Evolutionary conservation across 2,113 vertebrate genomes (phyloP).

Genomic region (Ictalurus furcatus): DNA sequence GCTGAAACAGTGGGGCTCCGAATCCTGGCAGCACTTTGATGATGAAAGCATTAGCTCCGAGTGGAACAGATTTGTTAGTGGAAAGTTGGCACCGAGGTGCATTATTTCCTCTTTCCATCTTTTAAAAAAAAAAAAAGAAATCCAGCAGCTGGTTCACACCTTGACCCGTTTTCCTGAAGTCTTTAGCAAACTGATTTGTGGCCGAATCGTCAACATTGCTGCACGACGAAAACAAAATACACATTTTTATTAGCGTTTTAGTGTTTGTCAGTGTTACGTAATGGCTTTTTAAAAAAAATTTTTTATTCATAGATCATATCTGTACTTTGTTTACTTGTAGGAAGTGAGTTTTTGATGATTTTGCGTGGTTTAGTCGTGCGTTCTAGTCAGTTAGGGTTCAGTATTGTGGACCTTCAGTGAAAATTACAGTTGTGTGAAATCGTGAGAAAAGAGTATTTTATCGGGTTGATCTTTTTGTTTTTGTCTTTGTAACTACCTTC

Average conservation of each 20-base stretch:
- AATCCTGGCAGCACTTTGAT: not conserved
- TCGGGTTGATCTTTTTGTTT: not conserved
- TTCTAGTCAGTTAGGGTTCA: not conserved
- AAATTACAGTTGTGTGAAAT: not conserved
- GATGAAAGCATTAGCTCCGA: not conserved
- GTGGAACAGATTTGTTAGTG: not conserved
- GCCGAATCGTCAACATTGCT: not conserved
- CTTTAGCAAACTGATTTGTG: not conserved
- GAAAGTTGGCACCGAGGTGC: slow-evolving; percentile 30
- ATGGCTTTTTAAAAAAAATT: not conserved
- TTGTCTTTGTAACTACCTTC: not conserved
- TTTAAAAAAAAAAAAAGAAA: not conserved
- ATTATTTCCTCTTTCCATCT: slow-evolving; percentile 24
- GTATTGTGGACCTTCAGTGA: not conserved
- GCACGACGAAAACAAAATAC: not conserved
- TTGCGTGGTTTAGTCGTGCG: not conserved
- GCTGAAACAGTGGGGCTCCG: not conserved
- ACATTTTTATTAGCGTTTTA: not conserved
- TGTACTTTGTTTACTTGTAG: not conserved
- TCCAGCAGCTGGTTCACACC: slow-evolving; percentile 20
- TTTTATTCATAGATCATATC: not conserved
- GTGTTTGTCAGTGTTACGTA: not conserved
- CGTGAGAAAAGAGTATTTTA: not conserved
- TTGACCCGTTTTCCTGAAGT: slow-evolving; percentile 34
- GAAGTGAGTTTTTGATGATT: not conserved